phyloP scores from a whole-genome alignment of 2,797 vertebrate species.

The Megalops cyprinoides region DNA sequence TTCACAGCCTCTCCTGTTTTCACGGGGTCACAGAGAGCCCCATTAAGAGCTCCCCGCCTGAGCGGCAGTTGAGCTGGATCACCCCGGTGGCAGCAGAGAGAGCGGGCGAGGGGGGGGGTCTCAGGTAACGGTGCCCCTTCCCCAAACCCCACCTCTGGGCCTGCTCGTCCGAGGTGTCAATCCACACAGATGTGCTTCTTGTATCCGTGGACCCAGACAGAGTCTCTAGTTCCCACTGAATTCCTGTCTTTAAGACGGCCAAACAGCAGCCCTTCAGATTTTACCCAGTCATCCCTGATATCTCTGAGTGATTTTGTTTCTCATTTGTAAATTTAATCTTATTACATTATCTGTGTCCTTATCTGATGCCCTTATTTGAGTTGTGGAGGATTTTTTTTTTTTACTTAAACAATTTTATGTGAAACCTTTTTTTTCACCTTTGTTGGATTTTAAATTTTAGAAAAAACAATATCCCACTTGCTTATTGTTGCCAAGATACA shows the following conservation, averaged over 20 bases:
- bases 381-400: background rate
- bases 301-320: background rate
- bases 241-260: background rate
- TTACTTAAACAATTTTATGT: no score
- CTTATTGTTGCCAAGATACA: background rate
- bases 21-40: conserved; percentile 51
- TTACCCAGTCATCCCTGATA: background rate
- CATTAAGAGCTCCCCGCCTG: conserved; percentile 55
- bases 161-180: conserved; percentile 5
- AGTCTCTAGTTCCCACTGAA: background rate
- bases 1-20: conserved; percentile 49
- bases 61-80: conserved; percentile 44
- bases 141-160: background rate
- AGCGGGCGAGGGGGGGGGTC: conserved; percentile 16
- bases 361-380: background rate
- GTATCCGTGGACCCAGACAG: background rate
- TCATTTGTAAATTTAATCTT: background rate
- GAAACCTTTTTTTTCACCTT: background rate
- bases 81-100: conserved; percentile 41
- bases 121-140: conserved; percentile 43
- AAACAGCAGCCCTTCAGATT: background rate
- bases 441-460: background rate
- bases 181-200: conserved; percentile 10
- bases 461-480: background rate
- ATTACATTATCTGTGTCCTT: background rate